Base-by-base conservation (phyloP, 2,797 vertebrate species). In the Neosilurus hyrtlii region DNA sequence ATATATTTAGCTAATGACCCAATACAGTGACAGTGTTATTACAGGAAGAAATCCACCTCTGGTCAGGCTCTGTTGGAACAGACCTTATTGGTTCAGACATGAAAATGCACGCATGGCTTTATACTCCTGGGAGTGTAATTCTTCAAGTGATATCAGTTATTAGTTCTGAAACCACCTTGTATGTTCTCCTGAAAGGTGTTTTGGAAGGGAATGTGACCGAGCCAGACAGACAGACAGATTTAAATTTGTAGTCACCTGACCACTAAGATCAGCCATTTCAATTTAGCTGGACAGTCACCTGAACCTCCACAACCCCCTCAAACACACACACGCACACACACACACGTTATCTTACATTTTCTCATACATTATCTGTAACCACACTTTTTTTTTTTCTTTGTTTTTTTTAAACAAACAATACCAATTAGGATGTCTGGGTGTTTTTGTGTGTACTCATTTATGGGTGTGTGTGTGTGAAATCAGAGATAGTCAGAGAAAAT, bases 391-490 rank as follows among this genome's bases (percentile, higher is more conserved):
- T 10, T 22, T 56, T 56, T 68, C 63, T 83, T 62, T 79, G 16
- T 9, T 59, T 67, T 59, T 78, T 61, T 11, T 24, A 71, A 6
- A 43, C 43, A 71, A 62, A 26, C 59, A 52, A 12, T 67, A 68
- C 54, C 37, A 52, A 24, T 79, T 30, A 62, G 75, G 35, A 43
- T 80, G 70, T 68, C 61, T 82, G 83, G 70, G 68, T 70, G 9
- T 10, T 10, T 68, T 35, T 37, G 16, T 37, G 30, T 11, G 35
- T 54, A 14, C 15, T 49, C 52, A 14, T 14, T 49, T 54, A 3
- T 51, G 37, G 22, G 37, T 71, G 49, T 16, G 22, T 71, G 68
- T 72, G 49, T 52, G 12, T 79, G 92, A 92, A 94, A 96, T 95
- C 90, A 79, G 43, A 65, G 18, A 81, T 22, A 63, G 26, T 5